phyloP scores from a whole-genome alignment of 2,113 vertebrate genomes.

The Heteronetta atricapilla region DNA sequence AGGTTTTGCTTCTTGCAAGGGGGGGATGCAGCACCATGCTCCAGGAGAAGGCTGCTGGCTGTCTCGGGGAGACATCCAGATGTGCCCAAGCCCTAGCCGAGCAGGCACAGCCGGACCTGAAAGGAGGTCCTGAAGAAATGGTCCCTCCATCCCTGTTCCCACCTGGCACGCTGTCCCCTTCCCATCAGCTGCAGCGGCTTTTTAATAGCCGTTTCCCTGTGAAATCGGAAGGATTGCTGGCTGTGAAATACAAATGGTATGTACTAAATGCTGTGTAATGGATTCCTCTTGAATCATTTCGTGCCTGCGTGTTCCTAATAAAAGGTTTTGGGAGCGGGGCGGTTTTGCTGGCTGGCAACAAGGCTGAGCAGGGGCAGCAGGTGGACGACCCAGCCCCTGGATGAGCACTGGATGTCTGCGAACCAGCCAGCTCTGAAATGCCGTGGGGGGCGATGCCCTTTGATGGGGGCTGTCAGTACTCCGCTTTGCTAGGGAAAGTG shows the following conservation, averaged over 20 bases:
- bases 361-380: neutral
- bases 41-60: neutral
- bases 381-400: neutral
- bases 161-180: neutral
- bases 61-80: neutral
- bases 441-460: rapidly evolving
- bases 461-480: rapidly evolving
- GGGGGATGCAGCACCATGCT: neutral
- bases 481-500: neutral
- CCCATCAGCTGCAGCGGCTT: rapidly evolving
- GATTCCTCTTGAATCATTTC: neutral
- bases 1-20: neutral
- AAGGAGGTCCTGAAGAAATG: rapidly evolving
- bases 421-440: neutral
- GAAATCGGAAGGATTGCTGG: neutral
- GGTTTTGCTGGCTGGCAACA: neutral
- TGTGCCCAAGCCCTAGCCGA: neutral
- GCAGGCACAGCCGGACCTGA: rapidly evolving
- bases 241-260: neutral
- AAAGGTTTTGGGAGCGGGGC: neutral
- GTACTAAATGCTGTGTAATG: conserved; percentile 26
- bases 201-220: neutral
- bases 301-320: neutral
- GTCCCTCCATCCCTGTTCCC: neutral
- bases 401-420: no score